A percentile compares a stretch with the other conserved stretches of the same genome.
Conservation (phyloP, 2,888 invertebrate species). For the Cataglyphis albicans region DNA sequence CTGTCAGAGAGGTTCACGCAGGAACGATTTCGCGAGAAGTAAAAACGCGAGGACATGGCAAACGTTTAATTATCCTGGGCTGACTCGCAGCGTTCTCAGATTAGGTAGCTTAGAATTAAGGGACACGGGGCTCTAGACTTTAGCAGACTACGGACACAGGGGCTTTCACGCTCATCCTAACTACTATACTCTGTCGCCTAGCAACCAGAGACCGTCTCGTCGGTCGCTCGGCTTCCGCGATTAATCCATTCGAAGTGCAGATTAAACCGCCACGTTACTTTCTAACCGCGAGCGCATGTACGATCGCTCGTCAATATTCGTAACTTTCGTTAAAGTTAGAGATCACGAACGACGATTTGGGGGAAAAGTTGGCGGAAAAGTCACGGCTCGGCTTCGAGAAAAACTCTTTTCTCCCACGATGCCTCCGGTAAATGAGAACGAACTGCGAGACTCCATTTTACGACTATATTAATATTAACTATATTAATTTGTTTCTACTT, state of each 20-base stretch:
- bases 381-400: constrained; percentile 7
- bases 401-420: neutral
- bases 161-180: constrained; percentile 59
- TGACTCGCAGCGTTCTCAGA: constrained; percentile 62
- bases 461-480: constrained; percentile 13
- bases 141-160: constrained; percentile 40
- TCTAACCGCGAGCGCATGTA: constrained; percentile 50
- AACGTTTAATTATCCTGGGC: constrained; percentile 50
- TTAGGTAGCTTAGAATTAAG: constrained; percentile 70
- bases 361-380: constrained; percentile 34
- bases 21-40: neutral
- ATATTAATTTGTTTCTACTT: constrained; percentile 39
- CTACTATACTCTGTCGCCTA: constrained; percentile 67
- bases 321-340: constrained; percentile 30
- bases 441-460: neutral
- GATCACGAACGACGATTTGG: constrained; percentile 12
- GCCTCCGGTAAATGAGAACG: constrained; percentile 11
- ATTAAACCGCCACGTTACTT: constrained; percentile 71
- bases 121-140: constrained; percentile 61
- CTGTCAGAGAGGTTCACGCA: neutral
- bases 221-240: constrained; percentile 55
- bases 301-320: constrained; percentile 55
- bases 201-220: constrained; percentile 70
- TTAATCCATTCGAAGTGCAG: constrained; percentile 68
- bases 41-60: constrained; percentile 21